Percentiles rank a stretch among this genome's conserved stretches.
Conservation (phyloP, 2,113 vertebrate genomes). For the Tympanuchus pallidicinctus region DNA sequence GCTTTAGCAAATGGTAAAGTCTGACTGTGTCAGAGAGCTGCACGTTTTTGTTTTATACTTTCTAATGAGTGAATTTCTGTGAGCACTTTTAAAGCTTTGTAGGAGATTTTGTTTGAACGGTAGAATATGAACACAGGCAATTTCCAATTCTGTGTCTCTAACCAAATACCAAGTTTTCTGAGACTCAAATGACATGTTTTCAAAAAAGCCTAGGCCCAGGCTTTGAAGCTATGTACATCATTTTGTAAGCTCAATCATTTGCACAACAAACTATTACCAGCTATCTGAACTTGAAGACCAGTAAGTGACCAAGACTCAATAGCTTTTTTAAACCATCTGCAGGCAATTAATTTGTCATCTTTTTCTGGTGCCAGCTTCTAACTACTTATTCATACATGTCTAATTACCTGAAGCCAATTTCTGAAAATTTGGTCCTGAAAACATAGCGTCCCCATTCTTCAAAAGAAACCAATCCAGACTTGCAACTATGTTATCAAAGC, state of each 20-base stretch:
- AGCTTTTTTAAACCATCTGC: slow-evolving; percentile 45
- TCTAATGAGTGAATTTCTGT: slow-evolving; percentile 23
- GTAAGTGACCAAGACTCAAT: slow-evolving; percentile 54
- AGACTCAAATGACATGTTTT: slow-evolving; percentile 56
- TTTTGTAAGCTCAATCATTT: slow-evolving; percentile 36
- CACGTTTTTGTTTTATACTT: not conserved
- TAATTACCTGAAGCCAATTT: slow-evolving; percentile 62
- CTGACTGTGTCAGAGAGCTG: not conserved
- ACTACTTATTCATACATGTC: slow-evolving; percentile 46
- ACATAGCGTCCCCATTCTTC: slow-evolving; percentile 36
- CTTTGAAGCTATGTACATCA: slow-evolving; percentile 58
- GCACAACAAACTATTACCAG: slow-evolving; percentile 67
- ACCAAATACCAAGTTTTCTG: slow-evolving; percentile 55
- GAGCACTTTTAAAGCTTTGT: slow-evolving; percentile 33
- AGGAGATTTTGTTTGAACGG: not conserved
- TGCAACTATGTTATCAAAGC: slow-evolving; percentile 47
- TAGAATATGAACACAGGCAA: slow-evolving; percentile 28
- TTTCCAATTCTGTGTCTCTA: slow-evolving; percentile 50
- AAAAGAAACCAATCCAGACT: slow-evolving; percentile 57
- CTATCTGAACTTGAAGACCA: slow-evolving; percentile 68
- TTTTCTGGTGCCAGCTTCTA: slow-evolving; percentile 19
- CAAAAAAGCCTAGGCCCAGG: slow-evolving; percentile 13
- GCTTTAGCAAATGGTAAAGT: not conserved
- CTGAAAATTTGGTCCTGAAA: slow-evolving; percentile 58
- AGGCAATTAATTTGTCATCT: slow-evolving; percentile 66